Percentiles rank a stretch among this genome's conserved stretches.
Conservation (phyloP, 2,113 vertebrate genomes). For the Xenotilapia longispinis region DNA sequence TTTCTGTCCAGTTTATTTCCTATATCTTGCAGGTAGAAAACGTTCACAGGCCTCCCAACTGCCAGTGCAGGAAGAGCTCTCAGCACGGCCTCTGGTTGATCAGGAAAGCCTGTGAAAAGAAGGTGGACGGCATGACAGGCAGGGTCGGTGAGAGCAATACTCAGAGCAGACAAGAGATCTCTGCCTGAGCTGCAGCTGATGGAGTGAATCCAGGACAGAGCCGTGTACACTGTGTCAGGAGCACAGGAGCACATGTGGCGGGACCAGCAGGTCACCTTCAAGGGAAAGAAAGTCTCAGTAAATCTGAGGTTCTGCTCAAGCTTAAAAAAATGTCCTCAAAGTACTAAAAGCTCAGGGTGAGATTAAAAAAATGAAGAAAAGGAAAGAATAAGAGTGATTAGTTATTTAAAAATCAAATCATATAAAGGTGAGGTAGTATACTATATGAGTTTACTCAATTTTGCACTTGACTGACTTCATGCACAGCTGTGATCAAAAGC, state of each 20-base stretch:
- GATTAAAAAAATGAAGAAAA: not conserved
- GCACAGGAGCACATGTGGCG: slow-evolving; percentile 55
- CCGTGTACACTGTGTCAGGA: slow-evolving; percentile 50
- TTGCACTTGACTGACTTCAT: not conserved
- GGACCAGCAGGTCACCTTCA: slow-evolving; percentile 58
- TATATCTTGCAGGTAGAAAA: slow-evolving; percentile 47
- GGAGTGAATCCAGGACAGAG: slow-evolving; percentile 64
- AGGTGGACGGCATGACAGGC: slow-evolving; percentile 61
- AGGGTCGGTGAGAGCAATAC: slow-evolving; percentile 53
- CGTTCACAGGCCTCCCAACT: slow-evolving; percentile 30
- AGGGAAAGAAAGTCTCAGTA: not conserved
- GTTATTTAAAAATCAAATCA: not conserved
- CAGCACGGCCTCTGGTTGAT: slow-evolving; percentile 29
- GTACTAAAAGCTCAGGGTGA: not conserved
- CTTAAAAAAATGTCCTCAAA: not conserved
- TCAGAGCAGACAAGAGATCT: slow-evolving; percentile 51
- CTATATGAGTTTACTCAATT: not conserved
- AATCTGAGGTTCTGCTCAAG: not conserved
- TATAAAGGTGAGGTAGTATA: not conserved
- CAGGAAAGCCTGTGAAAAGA: slow-evolving; percentile 40
- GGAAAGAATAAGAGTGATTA: not conserved
- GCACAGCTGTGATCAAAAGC: not conserved
- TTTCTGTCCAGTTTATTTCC: not conserved
- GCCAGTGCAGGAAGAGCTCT: slow-evolving; percentile 27
- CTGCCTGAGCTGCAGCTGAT: slow-evolving; percentile 53